Percentiles rank a stretch among this genome's conserved stretches.
These are phyloP conservation scores for Myotis planiceps DNA, from an alignment of 2,797 vertebrate genomes.

Conservation along the genomic window DNA sequence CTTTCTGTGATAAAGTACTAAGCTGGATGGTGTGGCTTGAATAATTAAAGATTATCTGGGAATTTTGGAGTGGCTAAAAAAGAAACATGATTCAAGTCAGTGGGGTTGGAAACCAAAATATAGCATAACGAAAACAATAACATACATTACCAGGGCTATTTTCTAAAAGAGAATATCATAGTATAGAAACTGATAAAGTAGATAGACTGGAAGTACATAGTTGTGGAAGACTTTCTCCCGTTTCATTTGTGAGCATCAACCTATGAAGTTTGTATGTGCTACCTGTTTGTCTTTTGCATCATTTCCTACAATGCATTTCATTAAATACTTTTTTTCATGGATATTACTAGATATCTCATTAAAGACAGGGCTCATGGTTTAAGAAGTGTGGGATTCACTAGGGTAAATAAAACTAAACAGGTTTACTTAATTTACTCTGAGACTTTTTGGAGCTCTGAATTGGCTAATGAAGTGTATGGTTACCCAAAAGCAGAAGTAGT, in stretches of 20 bases:
- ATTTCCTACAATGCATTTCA: background rate
- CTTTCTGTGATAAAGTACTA: background rate
- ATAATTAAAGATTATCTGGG: background rate
- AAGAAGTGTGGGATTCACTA: background rate
- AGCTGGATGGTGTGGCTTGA: background rate
- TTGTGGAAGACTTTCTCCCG: background rate
- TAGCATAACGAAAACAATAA: background rate
- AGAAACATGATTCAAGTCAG: background rate
- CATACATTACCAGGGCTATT: background rate
- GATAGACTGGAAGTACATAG: background rate
- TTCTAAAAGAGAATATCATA: background rate
- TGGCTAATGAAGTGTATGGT: background rate
- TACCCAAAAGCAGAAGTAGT: background rate
- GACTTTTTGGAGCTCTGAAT: background rate
- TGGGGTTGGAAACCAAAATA: background rate
- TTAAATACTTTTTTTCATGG: background rate
- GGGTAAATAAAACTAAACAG: background rate
- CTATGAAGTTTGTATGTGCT: background rate
- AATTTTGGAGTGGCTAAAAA: constrained; percentile 7
- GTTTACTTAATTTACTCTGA: background rate
- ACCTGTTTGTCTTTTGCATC: background rate
- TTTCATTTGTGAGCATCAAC: background rate
- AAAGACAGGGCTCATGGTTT: background rate
- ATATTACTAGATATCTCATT: background rate
- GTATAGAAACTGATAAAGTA: background rate